Percentiles rank a stretch among this genome's conserved stretches.
These are phyloP conservation scores for Octodon degus DNA, from an alignment of 2,113 vertebrate genomes.

Conservation along the genomic window DNA sequence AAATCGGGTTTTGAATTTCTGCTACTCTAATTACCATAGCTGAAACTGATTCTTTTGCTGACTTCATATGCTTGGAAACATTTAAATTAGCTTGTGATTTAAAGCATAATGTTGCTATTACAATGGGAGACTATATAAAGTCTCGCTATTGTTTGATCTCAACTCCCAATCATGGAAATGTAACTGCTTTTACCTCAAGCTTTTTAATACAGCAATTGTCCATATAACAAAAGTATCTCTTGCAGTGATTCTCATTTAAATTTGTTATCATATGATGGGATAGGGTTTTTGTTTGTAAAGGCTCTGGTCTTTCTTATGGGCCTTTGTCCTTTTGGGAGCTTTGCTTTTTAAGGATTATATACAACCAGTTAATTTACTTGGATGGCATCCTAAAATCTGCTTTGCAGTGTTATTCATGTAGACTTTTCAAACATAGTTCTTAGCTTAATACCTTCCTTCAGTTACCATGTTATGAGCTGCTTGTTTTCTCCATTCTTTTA, in stretches of 20 bases:
- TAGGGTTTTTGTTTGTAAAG: slow-evolving; percentile 52
- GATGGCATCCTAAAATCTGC: background rate
- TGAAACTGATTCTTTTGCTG: slow-evolving; percentile 52
- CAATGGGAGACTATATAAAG: slow-evolving; percentile 4
- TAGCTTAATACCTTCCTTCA: slow-evolving; percentile 25
- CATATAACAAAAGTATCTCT: slow-evolving; percentile 38
- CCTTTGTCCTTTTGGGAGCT: slow-evolving; percentile 37
- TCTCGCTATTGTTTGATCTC: slow-evolving; percentile 41
- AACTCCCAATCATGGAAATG: background rate
- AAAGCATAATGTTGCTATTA: slow-evolving; percentile 39
- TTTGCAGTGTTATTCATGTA: background rate
- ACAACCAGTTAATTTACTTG: background rate
- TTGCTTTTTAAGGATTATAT: slow-evolving; percentile 47
- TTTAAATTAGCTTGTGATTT: slow-evolving; percentile 53
- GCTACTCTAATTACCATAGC: background rate
- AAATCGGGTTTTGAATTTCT: slow-evolving; percentile 58
- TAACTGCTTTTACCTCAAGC: background rate
- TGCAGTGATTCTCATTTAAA: slow-evolving; percentile 24
- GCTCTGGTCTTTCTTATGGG: background rate
- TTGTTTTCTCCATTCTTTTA: slow-evolving; percentile 30
- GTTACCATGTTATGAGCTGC: slow-evolving; percentile 33
- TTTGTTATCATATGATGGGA: slow-evolving; percentile 37
- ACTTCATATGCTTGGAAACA: slow-evolving; percentile 46
- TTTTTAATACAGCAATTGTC: slow-evolving; percentile 9
- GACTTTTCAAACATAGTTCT: background rate